These are phyloP conservation scores for Rhynchophorus ferrugineus DNA, from an alignment of 1,140 invertebrate genomes.

Conservation along the genomic window DNA sequence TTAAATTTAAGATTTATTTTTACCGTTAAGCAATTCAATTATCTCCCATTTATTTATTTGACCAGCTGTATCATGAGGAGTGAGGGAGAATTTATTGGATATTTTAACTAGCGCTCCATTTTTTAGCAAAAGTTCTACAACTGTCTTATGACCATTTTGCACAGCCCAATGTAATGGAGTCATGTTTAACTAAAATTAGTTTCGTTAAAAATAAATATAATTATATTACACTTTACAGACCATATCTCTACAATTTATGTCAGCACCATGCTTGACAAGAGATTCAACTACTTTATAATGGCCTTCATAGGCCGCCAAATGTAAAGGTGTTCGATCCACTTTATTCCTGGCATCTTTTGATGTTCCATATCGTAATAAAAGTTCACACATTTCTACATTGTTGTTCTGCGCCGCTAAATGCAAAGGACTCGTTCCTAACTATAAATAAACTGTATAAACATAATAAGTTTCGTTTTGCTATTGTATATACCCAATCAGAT, in stretches of 20 bases:
- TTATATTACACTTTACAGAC: slow-evolving; percentile 42
- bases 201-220: not conserved
- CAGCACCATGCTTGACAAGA: slow-evolving; percentile 68
- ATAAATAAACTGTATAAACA: slow-evolving; percentile 12
- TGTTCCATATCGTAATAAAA: slow-evolving; percentile 76
- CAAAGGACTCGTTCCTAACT: slow-evolving; percentile 83
- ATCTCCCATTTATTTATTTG: slow-evolving; percentile 57
- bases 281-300: slow-evolving; percentile 69
- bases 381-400: slow-evolving; percentile 72
- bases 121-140: slow-evolving; percentile 62
- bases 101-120: slow-evolving; percentile 61
- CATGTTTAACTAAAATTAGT: slow-evolving; percentile 68
- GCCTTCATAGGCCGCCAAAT: slow-evolving; percentile 81
- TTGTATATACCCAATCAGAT: slow-evolving; percentile 75
- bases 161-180: slow-evolving; percentile 93
- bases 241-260: slow-evolving; percentile 78
- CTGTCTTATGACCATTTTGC: slow-evolving; percentile 67
- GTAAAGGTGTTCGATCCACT: slow-evolving; percentile 84
- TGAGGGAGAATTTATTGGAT: slow-evolving; percentile 78
- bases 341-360: slow-evolving; percentile 84
- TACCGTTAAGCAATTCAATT: slow-evolving; percentile 47
- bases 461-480: not conserved
- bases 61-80: slow-evolving; percentile 68
- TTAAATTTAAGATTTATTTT: not conserved
- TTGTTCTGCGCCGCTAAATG: slow-evolving; percentile 81